Percentiles rank a stretch among this genome's conserved stretches.
Conservation (phyloP, 2,113 vertebrate species). For the Nothoprocta perdicaria region DNA sequence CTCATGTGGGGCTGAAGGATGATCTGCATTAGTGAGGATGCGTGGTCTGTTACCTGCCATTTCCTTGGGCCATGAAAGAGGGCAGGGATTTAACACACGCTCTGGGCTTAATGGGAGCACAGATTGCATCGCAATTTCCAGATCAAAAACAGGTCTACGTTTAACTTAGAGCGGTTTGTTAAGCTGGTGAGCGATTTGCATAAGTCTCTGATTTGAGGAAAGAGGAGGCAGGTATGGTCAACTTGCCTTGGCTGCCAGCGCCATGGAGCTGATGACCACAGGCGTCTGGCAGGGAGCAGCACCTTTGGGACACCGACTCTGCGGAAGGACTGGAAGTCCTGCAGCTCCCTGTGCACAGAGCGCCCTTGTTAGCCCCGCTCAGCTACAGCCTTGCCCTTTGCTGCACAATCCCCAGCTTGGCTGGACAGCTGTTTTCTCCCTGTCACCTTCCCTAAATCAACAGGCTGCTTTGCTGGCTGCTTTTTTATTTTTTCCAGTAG, state of each 20-base stretch:
- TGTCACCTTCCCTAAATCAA: not conserved
- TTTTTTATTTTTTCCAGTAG: not conserved
- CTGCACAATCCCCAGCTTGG: not conserved
- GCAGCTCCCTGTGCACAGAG: constrained; percentile 27
- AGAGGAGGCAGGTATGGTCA: constrained; percentile 32
- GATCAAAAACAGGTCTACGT: not conserved
- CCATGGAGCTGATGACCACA: constrained; percentile 57
- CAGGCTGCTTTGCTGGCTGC: constrained; percentile 7
- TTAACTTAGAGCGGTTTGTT: not conserved
- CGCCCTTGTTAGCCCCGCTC: constrained; percentile 45
- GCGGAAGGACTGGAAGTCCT: constrained; percentile 51
- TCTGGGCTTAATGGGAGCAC: not conserved
- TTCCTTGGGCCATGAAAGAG: not conserved
- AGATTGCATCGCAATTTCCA: not conserved
- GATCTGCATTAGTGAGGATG: not conserved
- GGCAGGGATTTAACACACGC: not conserved
- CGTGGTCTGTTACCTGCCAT: not conserved
- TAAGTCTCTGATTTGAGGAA: constrained; percentile 9
- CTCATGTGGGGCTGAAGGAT: not conserved
- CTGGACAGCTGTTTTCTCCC: not conserved
- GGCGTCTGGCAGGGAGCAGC: constrained; percentile 58
- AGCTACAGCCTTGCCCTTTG: constrained; percentile 26
- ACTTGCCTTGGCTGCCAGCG: constrained; percentile 40
- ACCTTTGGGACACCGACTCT: not conserved
- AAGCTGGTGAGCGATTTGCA: not conserved